These are phyloP conservation scores for Apis florea DNA, from an alignment of 1,140 invertebrate species.

Conservation along the genomic window DNA sequence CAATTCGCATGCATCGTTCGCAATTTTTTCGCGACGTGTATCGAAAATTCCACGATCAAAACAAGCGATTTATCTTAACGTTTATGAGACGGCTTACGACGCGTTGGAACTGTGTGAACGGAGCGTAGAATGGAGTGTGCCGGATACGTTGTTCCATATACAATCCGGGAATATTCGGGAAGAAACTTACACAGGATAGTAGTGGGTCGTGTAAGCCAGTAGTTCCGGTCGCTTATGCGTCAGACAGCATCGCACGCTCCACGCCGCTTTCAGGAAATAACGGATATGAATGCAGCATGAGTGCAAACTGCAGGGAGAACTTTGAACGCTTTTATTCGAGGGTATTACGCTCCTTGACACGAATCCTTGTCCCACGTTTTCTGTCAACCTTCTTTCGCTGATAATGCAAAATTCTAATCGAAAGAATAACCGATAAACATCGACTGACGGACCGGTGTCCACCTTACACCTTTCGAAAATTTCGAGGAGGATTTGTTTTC, in stretches of 20 bases:
- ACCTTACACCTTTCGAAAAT: too few relatives aligned
- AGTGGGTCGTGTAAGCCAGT: slow-evolving; percentile 47
- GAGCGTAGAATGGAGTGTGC: background rate
- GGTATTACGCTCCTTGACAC: slow-evolving; percentile 5
- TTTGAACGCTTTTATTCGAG: slow-evolving; percentile 32
- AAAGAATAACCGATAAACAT: background rate
- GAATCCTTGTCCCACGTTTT: background rate
- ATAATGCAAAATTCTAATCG: slow-evolving; percentile 32
- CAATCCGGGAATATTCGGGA: slow-evolving; percentile 25
- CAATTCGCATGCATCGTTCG: background rate
- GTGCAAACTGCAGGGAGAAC: slow-evolving; percentile 17
- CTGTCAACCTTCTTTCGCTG: slow-evolving; percentile 1
- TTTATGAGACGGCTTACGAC: background rate
- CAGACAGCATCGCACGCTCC: slow-evolving; percentile 34
- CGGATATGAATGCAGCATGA: slow-evolving; percentile 29
- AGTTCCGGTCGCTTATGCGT: slow-evolving; percentile 56
- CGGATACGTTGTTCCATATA: background rate
- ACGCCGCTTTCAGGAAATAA: slow-evolving; percentile 39
- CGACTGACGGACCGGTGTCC: too few relatives aligned
- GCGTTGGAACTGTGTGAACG: background rate
- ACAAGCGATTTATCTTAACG: background rate
- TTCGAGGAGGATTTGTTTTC: too few relatives aligned
- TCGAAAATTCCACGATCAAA: background rate
- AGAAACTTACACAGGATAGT: slow-evolving; percentile 12
- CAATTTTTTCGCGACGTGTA: background rate